phyloP scores from a whole-genome alignment of 2,113 vertebrate genomes.

The Perca schrenkii region DNA sequence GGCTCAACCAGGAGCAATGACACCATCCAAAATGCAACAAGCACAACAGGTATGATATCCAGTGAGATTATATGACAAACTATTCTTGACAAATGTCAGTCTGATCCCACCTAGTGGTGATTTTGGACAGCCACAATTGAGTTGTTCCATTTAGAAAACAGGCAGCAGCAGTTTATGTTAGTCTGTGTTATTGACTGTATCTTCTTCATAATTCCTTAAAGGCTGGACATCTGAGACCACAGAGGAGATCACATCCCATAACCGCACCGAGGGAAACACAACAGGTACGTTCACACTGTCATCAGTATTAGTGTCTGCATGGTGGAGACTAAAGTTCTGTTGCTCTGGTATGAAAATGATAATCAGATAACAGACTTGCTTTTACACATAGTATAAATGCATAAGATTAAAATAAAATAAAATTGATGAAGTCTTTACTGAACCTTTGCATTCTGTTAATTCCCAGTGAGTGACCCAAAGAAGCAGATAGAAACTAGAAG shows the following conservation, averaged over 20 bases:
- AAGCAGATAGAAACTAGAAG: constrained; percentile 1
- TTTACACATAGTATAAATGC: neutral
- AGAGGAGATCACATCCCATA: constrained; percentile 34
- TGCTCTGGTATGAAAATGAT: constrained; percentile 4
- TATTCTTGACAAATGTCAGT: neutral
- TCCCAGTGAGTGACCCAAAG: constrained; percentile 25
- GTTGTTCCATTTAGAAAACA: neutral
- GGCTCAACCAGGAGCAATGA: constrained; percentile 21
- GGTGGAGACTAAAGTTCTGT: neutral
- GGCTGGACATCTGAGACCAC: constrained; percentile 44
- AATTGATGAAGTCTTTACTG: neutral
- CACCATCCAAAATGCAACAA: constrained; percentile 14
- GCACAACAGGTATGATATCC: constrained; percentile 24
- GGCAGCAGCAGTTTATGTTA: neutral
- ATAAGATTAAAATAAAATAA: neutral
- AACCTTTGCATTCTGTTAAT: constrained; percentile 7
- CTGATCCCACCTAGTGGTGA: constrained; percentile 57
- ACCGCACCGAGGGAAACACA: constrained; percentile 40
- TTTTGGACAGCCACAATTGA: neutral
- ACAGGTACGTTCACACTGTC: constrained; percentile 57
- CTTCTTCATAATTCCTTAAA: constrained; percentile 18
- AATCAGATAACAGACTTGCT: neutral
- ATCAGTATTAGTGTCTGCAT: neutral
- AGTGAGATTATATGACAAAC: neutral
- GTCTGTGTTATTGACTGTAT: neutral